Base-by-base conservation (phyloP, 2,888 invertebrate genomes). In the Drosophila robusta region DNA sequence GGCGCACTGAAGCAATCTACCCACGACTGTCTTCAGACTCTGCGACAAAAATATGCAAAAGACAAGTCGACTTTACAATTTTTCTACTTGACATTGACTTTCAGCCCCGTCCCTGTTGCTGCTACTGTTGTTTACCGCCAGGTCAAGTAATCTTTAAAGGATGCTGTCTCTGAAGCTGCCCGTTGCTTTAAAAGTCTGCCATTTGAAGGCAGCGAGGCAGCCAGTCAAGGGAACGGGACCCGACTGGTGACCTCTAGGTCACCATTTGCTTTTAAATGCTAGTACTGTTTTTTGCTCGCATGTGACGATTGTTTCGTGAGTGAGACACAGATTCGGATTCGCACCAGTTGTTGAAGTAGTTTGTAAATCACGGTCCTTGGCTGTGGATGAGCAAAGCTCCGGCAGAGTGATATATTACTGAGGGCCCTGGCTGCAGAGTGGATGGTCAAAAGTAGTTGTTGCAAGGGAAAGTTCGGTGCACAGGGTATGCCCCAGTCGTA, bases 51-150 rank as follows among this genome's bases (percentile, higher is more conserved):
- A 73, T 83, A 89, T 87, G 74, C 74, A 77, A 89, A 82, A 32
- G 66, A 49, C 73, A 70, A 61, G 60, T 50, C 70, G 66, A 67
- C 80, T 76, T 71, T 58, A 61, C 66, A 73, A 84, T 84, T 77
- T 80, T 87, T 76, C 71, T 56, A 84, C 87, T 83, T 83, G 83
- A 80, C 87, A 83, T 86, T 88, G 80, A 76, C 71, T 70, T 77
- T 66, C 62, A 45, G 16, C 47, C 74, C 36, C 42, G 36, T 45
- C 34, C n/a, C 38, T 18, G 11, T 54, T 9, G n/a, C n/a, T 24
- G 24, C 38, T 54, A 36, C 18, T 60, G 61, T 44, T 70, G 46
- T 47, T 32, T 29, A 46, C 39, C 70, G 51, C 50, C 79, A 65
- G 79, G 79, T 75, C 75, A 75, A 78, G 75, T 62, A 75, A 78